Base-by-base conservation (phyloP, 1,140 invertebrate species). In the Drosophila rufa region DNA sequence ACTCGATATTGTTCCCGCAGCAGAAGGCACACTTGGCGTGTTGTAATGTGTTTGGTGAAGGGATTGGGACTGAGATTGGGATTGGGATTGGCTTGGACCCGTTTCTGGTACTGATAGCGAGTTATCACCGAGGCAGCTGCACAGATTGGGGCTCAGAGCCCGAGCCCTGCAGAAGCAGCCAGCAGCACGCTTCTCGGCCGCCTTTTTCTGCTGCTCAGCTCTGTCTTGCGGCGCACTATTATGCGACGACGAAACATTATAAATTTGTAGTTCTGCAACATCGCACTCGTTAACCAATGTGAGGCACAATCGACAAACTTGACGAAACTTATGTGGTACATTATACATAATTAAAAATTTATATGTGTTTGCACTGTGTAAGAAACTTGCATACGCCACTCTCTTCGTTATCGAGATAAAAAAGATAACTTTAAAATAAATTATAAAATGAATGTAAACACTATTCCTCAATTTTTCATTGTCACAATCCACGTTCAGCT, bases 321-420 rank as follows among this genome's bases (percentile, higher is more conserved):
- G 93, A 92, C 93, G 93, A 93, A 94, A 94, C 91, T 94, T 94
- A 90, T 93, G 91, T 93, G 94, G 94, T 94, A 94, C 93, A 94
- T 93, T 94, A 93, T 93, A 94, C 94, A 94, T 94, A 92, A 93
- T 94, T 93, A 89, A 45, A 64, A 70, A 60, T 62, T 78, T 65
- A 46, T 75, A 71, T 68, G 40, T 60, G 77, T 81, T 73, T 73
- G 75, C 64, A 56, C 56, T 46, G n/a, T 57, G 59, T 70, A 71
- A 58, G 55, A 76, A 89, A 74, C 59, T 66, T 43, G 66, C 60
- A 62, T 59, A 74, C 25, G 58, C 59, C 56, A 68, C 61, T 69
- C 48, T 74, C 60, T 69, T 42, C 50, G 68, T 47, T 66, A 60
- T 78, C 73, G 70, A 75, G 79, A 83, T 80, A 80, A 74, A 75